phyloP scores from a whole-genome alignment of 2,113 vertebrate species.

The Maccullochella peelii region DNA sequence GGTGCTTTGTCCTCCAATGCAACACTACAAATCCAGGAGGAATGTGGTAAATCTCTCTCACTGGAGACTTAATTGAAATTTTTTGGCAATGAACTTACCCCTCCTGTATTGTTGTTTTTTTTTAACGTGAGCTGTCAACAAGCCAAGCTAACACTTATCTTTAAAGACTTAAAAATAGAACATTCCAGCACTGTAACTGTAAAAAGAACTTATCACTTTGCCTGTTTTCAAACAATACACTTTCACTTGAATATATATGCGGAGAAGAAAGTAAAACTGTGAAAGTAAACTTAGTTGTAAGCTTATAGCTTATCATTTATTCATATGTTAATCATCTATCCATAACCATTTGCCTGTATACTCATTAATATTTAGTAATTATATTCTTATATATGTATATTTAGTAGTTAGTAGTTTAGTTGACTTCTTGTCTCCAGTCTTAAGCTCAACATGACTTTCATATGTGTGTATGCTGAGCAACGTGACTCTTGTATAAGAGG shows the following conservation, averaged over 20 bases:
- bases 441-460: too few relatives aligned
- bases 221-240: constrained; percentile 29
- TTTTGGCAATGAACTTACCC: constrained; percentile 14
- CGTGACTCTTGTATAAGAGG: too few relatives aligned
- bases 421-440: too few relatives aligned
- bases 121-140: not conserved
- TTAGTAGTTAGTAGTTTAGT: too few relatives aligned
- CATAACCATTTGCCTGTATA: too few relatives aligned
- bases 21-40: constrained; percentile 28
- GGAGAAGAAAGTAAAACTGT: constrained; percentile 43
- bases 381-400: too few relatives aligned
- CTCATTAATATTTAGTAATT: too few relatives aligned
- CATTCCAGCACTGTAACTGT: not conserved
- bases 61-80: constrained; percentile 23
- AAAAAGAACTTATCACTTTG: constrained; percentile 40
- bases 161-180: constrained; percentile 13
- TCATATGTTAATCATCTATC: too few relatives aligned
- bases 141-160: not conserved
- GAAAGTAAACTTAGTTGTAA: too few relatives aligned
- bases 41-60: constrained; percentile 21
- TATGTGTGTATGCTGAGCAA: too few relatives aligned
- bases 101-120: not conserved
- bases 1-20: constrained; percentile 13
- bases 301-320: too few relatives aligned
- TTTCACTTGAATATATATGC: constrained; percentile 39